Evolutionary conservation across 2,888 invertebrate species (phyloP), one percentile per base, ranked within the genome.

Genomic region (Calephelis perditalis): DNA sequence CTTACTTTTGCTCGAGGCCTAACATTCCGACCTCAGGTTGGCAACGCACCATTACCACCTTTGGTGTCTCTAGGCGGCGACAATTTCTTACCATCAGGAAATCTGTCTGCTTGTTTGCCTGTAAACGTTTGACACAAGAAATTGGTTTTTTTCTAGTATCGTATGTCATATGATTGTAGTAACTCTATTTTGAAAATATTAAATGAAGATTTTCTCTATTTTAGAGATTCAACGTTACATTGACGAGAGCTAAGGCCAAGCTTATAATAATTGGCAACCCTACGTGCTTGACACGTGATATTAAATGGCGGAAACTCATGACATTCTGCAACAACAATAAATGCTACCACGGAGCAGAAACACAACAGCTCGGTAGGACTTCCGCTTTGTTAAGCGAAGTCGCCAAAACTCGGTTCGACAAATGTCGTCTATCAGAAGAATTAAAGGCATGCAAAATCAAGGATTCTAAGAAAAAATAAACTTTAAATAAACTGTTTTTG

Each of bases 141-240:
- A 26, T 4, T 26, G 26, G 3, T 26, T 26, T 26, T 26, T 26
- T 26, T 26, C 4, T 3, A 3, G 26, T 26, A 26, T 26, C 26
- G 26, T 26, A 26, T 26, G 26, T 26, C 26, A 26, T 26, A 26
- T 26, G 26, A 26, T 26, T 26, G 26, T 26, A 4, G 26, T 26
- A 26, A 26, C 26, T 26, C 26, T 26, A 26, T 26, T 26, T 26
- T 26, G 3, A 26, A 26, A 26, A 26, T 26, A 26, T 26, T 26
- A 36, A 15, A 43, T 11, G 7, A 15, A 43, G 26, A 3, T 35
- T 9, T 35, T 40, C 40, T 59, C 49, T 47, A 12, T 81, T 91
- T 5, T 84, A 94, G 89, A 83, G 95, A 63, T 94, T 95, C 77
- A 95, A 95, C 77, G 95, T 95, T 2, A 92, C 94, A 1, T 71